Percentiles rank a stretch among this genome's conserved stretches.
These are phyloP conservation scores for Scaptomyza tumidula DNA, from an alignment of 2,888 invertebrate genomes.

Conservation along the genomic window DNA sequence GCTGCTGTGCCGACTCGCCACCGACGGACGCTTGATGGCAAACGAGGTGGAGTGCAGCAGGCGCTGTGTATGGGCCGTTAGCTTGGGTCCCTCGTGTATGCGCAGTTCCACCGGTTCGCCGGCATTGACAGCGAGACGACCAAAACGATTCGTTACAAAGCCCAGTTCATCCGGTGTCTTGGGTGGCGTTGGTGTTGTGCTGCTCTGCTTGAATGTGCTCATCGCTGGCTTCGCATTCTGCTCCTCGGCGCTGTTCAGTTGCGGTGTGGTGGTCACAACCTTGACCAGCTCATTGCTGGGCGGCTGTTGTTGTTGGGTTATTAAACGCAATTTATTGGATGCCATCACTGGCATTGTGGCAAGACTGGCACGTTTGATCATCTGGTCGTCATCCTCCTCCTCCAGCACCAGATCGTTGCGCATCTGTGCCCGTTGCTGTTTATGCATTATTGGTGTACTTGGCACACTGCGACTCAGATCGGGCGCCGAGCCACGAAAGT, in stretches of 20 bases:
- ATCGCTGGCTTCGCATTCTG: conserved; percentile 55
- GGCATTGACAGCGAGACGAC: conserved; percentile 30
- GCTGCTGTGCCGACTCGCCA: conserved; percentile 68
- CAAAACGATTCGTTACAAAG: conserved; percentile 70
- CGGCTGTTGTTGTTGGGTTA: conserved; percentile 47
- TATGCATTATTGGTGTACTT: conserved; percentile 81
- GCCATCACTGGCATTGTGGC: conserved; percentile 49
- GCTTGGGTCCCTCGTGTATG: conserved; percentile 65
- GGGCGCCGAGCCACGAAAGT: conserved; percentile 83
- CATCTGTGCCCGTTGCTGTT: conserved; percentile 69
- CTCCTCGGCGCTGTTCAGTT: conserved; percentile 54
- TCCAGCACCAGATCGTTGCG: conserved; percentile 74
- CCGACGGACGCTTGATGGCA: conserved; percentile 82
- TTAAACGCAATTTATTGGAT: conserved; percentile 47
- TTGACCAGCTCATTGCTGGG: conserved; percentile 64
- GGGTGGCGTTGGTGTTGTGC: conserved; percentile 20
- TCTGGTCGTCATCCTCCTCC: conserved; percentile 55
- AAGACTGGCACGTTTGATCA: conserved; percentile 63
- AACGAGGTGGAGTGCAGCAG: conserved; percentile 83
- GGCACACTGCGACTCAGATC: conserved; percentile 84
- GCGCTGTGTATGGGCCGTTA: conserved; percentile 66
- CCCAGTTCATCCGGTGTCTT: conserved; percentile 60
- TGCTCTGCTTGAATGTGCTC: conserved; percentile 72
- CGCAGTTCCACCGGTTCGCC: conserved; percentile 42
- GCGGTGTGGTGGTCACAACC: conserved; percentile 60